Evolutionary conservation across 2,797 vertebrate genomes (phyloP).

Genomic region (Cryptoblepharus egeriae): DNA sequence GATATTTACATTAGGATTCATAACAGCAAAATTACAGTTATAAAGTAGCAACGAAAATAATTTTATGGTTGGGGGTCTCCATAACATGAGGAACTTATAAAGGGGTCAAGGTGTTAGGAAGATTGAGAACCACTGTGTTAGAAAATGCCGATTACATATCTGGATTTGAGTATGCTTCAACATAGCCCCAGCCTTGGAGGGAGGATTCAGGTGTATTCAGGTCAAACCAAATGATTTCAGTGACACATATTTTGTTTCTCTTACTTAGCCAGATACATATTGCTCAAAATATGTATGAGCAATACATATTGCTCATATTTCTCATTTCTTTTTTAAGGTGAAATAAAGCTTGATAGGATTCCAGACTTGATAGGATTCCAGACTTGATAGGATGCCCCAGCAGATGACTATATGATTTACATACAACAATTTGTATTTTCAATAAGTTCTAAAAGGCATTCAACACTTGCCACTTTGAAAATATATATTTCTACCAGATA

Average conservation of each 20-base stretch:
- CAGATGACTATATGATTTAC: neutral
- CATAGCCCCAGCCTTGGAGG: neutral
- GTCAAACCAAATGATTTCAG: neutral
- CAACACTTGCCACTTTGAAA: conserved; percentile 23
- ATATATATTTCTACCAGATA: neutral
- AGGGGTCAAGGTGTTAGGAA: no score
- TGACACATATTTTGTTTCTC: neutral
- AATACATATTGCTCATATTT: neutral
- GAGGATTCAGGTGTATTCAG: conserved; percentile 5
- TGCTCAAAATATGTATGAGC: no score
- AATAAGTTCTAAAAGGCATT: conserved; percentile 36
- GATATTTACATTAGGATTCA: no score
- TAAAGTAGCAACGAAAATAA: no score
- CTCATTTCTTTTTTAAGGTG: neutral
- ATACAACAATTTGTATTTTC: neutral
- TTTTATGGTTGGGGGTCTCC: no score
- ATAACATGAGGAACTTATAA: no score
- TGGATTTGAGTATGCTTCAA: neutral
- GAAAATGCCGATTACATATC: neutral
- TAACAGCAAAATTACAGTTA: no score
- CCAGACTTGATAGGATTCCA: neutral
- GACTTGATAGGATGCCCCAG: neutral
- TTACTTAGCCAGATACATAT: neutral
- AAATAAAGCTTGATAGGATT: neutral
- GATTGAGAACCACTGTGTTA: no score